Evolutionary conservation across 2,113 vertebrate genomes (phyloP), one percentile per base, ranked within the genome.

Genomic region (Motacilla alba): DNA sequence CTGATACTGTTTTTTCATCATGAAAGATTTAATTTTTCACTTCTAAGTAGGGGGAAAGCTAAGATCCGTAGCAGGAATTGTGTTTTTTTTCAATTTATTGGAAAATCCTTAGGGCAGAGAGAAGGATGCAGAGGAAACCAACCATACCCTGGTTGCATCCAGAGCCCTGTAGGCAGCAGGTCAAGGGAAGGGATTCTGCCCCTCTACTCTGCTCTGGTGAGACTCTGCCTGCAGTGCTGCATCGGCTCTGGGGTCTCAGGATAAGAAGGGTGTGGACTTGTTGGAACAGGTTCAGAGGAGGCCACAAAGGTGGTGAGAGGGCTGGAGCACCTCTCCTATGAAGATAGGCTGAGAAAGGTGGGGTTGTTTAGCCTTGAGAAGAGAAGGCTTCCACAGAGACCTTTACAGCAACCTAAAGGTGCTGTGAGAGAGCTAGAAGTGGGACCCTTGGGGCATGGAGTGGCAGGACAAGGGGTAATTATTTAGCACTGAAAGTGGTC

Each of bases 91-190:
- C 16, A 64, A 22, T 53, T 77, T 74, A 53, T 47, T 91, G 64
- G 15, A 55, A 66, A 49, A 33, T 18, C 12, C 21, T 77, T 77
- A 33, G 41, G 55, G 31, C 6, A 24, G 35, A 68, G 63, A 69
- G 46, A 24, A 60, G 14, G n/a, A 20, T 11, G 5, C 27, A 14
- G 19, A 58, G 44, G 44, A 52, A 59, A 19, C 5, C 35, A 73
- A 2, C 11, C 19, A 6, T n/a, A 20, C 15, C 37, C 15, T 59
- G 68, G 24, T 46, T 41, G 60, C n/a, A 68, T 21, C 39, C 39
- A 26, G 10, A n/a, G 53, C 16, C 6, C 20, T 0, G 0, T 15
- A n/a, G 26, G 28, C 39, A 47, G 30, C 46, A 22, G 14, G 16
- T 24, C 19, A 10, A 75, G 26, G 39, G 39, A 60, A 33, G 14